Percentiles rank a stretch among this genome's conserved stretches.
Evolutionary conservation across 92 coral and sea anemone genomes (phyloP).

Genomic region (Blastomussa wellsi): DNA sequence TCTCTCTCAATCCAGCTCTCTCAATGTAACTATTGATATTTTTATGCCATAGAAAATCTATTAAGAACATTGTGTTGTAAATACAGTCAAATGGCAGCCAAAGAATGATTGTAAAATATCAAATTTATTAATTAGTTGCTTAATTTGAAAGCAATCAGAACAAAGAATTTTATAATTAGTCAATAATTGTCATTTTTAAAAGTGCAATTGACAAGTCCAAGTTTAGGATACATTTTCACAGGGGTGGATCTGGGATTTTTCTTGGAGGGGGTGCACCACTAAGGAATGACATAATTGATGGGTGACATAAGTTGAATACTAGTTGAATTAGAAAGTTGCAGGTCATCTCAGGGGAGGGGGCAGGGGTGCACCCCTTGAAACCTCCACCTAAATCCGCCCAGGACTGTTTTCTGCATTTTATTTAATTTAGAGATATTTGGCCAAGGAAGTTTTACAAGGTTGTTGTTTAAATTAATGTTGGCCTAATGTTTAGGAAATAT

Average conservation of each 20-base stretch:
- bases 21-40: no score
- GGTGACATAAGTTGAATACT: no score
- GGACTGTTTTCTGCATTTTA: not conserved
- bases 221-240: not conserved
- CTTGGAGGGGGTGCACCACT: no score
- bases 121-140: constrained; percentile 1
- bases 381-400: no score
- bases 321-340: no score
- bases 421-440: not conserved
- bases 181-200: not conserved
- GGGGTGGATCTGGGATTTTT: no score
- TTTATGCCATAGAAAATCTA: not conserved
- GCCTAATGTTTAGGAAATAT: constrained; percentile 2
- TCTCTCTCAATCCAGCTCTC: no score
- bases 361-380: no score
- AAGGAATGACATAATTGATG: no score
- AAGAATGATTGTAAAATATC: constrained; percentile 15
- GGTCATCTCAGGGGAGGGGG: no score
- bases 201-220: constrained; percentile 7
- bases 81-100: not conserved
- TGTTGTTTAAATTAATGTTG: not conserved
- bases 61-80: not conserved
- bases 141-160: not conserved
- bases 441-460: not conserved
- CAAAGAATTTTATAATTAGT: not conserved